These are phyloP conservation scores for Falco berigora DNA, from an alignment of 2,797 vertebrate genomes.

Conservation along the genomic window DNA sequence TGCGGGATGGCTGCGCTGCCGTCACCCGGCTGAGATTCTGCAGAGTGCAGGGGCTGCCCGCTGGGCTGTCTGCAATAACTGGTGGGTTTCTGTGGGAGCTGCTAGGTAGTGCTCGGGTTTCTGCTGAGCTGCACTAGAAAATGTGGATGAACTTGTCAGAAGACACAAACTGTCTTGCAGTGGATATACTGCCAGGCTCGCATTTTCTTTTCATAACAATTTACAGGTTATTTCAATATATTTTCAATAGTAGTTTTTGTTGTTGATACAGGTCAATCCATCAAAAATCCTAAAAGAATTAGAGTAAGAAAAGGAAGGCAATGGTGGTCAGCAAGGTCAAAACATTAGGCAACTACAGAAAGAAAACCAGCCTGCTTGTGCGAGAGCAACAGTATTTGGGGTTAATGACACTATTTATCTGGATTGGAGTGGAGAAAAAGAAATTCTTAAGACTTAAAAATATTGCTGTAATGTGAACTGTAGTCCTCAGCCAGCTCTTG, in stretches of 20 bases:
- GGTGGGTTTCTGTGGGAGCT: not conserved
- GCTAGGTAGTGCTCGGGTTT: not conserved
- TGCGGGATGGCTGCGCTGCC: not conserved
- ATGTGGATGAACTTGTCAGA: not conserved
- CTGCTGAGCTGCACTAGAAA: accelerated
- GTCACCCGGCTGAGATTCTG: not conserved
- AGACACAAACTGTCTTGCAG: not conserved
- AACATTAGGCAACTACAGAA: not conserved
- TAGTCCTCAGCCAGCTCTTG: not conserved
- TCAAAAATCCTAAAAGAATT: not conserved
- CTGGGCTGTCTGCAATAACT: not conserved
- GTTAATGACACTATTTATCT: not conserved
- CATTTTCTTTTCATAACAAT: not conserved
- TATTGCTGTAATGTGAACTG: not conserved
- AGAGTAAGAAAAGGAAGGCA: not conserved
- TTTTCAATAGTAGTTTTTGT: not conserved
- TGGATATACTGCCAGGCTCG: not conserved
- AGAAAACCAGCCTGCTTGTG: not conserved
- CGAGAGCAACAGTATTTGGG: not conserved
- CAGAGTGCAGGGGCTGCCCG: not conserved
- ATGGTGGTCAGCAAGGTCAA: not conserved
- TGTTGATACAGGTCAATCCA: not conserved
- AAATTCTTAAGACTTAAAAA: not conserved
- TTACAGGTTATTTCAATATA: not conserved
- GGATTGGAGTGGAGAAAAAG: not conserved